These are phyloP conservation scores for Molanna angustata DNA, from an alignment of 2,888 invertebrate genomes.

Conservation along the genomic window DNA sequence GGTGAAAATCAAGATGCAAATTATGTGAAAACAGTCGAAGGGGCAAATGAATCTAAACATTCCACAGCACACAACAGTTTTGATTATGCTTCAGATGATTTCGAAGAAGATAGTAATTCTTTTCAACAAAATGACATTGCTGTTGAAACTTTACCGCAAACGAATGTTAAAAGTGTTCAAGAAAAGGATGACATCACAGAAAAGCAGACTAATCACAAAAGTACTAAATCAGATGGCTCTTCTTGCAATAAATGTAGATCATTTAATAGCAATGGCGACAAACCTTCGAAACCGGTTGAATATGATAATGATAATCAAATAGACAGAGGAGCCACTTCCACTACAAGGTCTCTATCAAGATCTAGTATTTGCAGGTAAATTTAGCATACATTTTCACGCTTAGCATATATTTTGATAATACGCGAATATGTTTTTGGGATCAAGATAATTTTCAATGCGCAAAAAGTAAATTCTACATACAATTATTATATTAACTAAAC, in stretches of 20 bases:
- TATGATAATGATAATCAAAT: background rate
- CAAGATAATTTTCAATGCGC: too few relatives aligned
- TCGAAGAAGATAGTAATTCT: constrained; percentile 48
- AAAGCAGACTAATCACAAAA: too few relatives aligned
- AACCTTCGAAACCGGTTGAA: background rate
- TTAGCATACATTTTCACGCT: background rate
- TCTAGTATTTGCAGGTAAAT: constrained; percentile 9
- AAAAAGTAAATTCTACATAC: too few relatives aligned
- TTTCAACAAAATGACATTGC: too few relatives aligned
- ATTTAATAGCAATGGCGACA: background rate
- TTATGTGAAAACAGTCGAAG: constrained; percentile 23
- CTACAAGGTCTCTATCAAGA: constrained; percentile 8
- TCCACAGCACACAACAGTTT: constrained; percentile 6
- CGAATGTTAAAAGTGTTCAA: too few relatives aligned
- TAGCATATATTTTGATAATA: too few relatives aligned
- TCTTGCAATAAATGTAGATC: background rate
- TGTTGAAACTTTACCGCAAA: too few relatives aligned
- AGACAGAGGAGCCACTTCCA: constrained; percentile 8
- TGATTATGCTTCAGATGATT: constrained; percentile 45
- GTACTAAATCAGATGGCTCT: background rate
- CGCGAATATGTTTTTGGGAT: too few relatives aligned
- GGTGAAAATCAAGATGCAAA: constrained; percentile 29
- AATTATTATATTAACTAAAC: too few relatives aligned
- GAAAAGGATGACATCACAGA: too few relatives aligned
- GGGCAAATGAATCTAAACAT: background rate